These are phyloP conservation scores for Phasia obesa DNA, from an alignment of 2,888 invertebrate species.

Conservation along the genomic window DNA sequence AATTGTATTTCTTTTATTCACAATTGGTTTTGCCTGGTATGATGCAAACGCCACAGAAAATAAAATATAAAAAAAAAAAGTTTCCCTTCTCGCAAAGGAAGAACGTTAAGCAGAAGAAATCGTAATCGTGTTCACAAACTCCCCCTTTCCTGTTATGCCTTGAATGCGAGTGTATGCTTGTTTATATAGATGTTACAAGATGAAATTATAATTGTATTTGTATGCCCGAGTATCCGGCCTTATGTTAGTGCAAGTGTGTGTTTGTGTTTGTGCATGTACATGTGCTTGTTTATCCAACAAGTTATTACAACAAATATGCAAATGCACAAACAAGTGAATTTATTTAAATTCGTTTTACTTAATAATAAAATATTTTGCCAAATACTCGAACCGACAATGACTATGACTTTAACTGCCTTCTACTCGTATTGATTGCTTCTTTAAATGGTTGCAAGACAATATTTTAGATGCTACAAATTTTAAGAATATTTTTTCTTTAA, in stretches of 20 bases:
- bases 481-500: not conserved
- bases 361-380: slow-evolving; percentile 48
- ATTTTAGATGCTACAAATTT: slow-evolving; percentile 6
- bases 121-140: not conserved
- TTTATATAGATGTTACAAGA: slow-evolving; percentile 18
- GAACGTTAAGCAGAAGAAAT: slow-evolving; percentile 1
- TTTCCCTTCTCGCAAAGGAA: slow-evolving; percentile 2
- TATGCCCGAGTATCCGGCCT: slow-evolving; percentile 27
- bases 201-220: slow-evolving; percentile 60
- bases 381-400: slow-evolving; percentile 21
- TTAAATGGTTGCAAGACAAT: not conserved
- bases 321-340: slow-evolving; percentile 67
- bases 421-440: not conserved
- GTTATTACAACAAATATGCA: slow-evolving; percentile 62
- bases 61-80: not conserved
- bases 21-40: slow-evolving; percentile 65
- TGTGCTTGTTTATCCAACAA: slow-evolving; percentile 54
- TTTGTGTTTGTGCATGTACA: slow-evolving; percentile 3
- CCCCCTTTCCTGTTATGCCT: not conserved
- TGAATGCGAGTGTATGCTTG: not conserved
- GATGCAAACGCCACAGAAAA: slow-evolving; percentile 9
- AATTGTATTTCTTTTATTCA: slow-evolving; percentile 58
- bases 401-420: slow-evolving; percentile 4
- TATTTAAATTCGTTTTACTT: slow-evolving; percentile 55
- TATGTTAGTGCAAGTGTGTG: slow-evolving; percentile 11